Conservation (phyloP, 2,797 vertebrate genomes). For the Agapornis canus region DNA sequence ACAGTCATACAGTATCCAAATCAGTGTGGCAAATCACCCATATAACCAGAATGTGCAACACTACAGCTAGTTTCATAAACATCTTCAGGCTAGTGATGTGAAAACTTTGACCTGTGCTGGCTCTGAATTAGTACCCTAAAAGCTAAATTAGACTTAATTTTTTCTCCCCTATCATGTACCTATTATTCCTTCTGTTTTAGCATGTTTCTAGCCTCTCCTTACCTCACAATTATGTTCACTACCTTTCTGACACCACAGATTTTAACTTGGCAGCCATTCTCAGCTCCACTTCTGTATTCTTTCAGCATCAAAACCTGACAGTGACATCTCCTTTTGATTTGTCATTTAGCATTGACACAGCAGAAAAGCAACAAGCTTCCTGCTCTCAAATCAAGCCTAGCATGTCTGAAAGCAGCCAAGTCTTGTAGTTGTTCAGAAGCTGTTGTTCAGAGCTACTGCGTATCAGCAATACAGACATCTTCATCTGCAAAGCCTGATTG, state of each 20-base stretch:
- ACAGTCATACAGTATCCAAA: not conserved
- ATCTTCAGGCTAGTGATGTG: not conserved
- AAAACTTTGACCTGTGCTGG: rapidly evolving
- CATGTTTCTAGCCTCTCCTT: not conserved
- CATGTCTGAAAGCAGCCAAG: not conserved
- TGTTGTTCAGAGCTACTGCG: not conserved
- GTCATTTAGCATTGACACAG: not conserved
- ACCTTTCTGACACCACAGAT: not conserved
- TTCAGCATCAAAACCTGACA: not conserved
- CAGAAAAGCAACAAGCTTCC: not conserved
- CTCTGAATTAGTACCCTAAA: not conserved
- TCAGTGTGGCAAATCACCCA: not conserved
- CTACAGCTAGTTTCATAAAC: not conserved
- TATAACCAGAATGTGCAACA: not conserved
- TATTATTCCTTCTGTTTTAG: not conserved
- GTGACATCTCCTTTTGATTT: not conserved
- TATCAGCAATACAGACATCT: not conserved
- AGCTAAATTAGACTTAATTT: not conserved
- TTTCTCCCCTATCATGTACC: rapidly evolving
- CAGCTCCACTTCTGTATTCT: not conserved
- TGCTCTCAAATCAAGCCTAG: not conserved
- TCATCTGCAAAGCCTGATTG: not conserved
- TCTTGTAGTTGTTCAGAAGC: not conserved
- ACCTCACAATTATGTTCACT: not conserved
- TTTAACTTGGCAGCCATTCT: not conserved